Evolutionary conservation across 2,113 vertebrate genomes (phyloP).

Genomic region (Sylvia atricapilla): DNA sequence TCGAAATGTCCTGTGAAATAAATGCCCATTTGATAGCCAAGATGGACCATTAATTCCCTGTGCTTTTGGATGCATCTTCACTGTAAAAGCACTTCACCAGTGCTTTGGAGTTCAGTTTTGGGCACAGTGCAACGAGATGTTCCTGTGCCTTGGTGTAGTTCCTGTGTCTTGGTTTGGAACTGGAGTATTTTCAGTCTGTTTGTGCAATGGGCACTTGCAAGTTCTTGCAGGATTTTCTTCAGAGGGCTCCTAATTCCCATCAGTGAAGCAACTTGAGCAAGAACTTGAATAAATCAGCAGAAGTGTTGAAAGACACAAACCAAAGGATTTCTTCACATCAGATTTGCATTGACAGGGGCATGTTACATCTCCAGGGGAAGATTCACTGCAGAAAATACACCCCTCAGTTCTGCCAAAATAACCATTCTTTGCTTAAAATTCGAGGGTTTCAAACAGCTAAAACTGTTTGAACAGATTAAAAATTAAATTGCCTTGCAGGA

Average conservation of each 20-base stretch:
- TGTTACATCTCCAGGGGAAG: neutral
- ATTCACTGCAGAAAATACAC: neutral
- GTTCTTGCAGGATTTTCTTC: neutral
- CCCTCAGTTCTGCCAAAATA: neutral
- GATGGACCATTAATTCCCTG: too few relatives aligned
- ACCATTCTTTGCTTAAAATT: neutral
- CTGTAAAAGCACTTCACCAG: neutral
- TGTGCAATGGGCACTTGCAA: neutral
- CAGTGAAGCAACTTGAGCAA: neutral
- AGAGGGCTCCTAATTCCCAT: neutral
- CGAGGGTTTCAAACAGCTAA: neutral
- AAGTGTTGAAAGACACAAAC: slow-evolving; percentile 20
- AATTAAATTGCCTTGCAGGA: neutral
- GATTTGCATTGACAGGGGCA: neutral
- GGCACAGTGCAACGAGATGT: neutral
- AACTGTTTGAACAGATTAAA: neutral
- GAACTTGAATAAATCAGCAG: neutral
- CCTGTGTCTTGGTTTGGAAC: neutral
- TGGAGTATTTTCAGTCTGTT: neutral
- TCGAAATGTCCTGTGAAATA: neutral
- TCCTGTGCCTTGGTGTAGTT: neutral
- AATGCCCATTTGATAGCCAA: neutral
- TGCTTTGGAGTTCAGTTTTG: neutral
- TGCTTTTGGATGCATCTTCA: neutral
- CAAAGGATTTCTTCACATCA: slow-evolving; percentile 9